These are phyloP conservation scores for Coenonympha arcania DNA, from an alignment of 2,888 invertebrate genomes.

Conservation along the genomic window DNA sequence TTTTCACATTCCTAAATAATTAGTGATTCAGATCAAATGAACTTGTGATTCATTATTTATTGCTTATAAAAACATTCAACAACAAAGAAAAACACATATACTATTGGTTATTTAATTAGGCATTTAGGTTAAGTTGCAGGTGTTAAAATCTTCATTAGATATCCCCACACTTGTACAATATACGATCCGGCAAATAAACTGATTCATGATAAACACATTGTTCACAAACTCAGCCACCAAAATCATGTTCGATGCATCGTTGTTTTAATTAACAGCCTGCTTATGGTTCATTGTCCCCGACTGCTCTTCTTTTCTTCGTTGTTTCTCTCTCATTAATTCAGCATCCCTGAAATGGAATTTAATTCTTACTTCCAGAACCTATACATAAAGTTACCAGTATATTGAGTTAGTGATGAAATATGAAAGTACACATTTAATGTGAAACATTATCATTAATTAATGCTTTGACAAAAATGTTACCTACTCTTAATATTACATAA, in stretches of 20 bases:
- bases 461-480: too few relatives aligned
- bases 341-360: slow-evolving; percentile 79
- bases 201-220: slow-evolving; percentile 41
- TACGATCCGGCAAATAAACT: slow-evolving; percentile 43
- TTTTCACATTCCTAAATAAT: slow-evolving; percentile 29
- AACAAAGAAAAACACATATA: slow-evolving; percentile 40
- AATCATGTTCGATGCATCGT: slow-evolving; percentile 17
- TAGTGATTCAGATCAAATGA: slow-evolving; percentile 47
- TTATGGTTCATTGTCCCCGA: slow-evolving; percentile 41
- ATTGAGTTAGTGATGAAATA: too few relatives aligned
- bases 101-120: slow-evolving; percentile 34
- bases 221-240: slow-evolving; percentile 41
- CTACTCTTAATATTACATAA: too few relatives aligned
- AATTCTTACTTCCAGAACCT: neutral
- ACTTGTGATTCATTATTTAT: slow-evolving; percentile 31
- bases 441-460: too few relatives aligned
- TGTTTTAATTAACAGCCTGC: slow-evolving; percentile 55
- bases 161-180: slow-evolving; percentile 22
- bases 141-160: slow-evolving; percentile 12
- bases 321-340: slow-evolving; percentile 90
- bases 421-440: too few relatives aligned
- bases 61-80: slow-evolving; percentile 31
- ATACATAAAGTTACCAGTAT: too few relatives aligned
- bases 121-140: slow-evolving; percentile 11
- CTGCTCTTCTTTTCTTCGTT: slow-evolving; percentile 81